phyloP scores from a whole-genome alignment of 1,140 invertebrate species.

The Holcopasites calliopsidis region DNA sequence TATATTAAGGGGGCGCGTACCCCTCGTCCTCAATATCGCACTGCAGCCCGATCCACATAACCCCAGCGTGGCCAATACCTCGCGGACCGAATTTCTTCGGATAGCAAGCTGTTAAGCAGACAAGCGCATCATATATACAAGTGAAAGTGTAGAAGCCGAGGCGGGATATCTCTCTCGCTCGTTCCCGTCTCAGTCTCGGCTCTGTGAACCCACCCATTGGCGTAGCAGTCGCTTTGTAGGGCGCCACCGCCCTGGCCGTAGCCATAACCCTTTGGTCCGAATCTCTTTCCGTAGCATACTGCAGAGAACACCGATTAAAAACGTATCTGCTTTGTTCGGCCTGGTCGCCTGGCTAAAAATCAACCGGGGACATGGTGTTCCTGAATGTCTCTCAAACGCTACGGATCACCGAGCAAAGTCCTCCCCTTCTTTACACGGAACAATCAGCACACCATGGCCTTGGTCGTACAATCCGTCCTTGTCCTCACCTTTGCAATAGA shows the following conservation, averaged over 20 bases:
- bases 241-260: constrained; percentile 95
- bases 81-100: constrained; percentile 90
- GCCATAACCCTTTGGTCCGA: constrained; percentile 96
- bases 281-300: constrained; percentile 97
- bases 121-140: constrained; percentile 77
- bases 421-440: not conserved
- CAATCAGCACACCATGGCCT: constrained; percentile 7
- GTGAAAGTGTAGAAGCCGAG: constrained; percentile 73
- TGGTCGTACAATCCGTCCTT: not conserved
- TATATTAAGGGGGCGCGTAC: constrained; percentile 73
- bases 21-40: constrained; percentile 81
- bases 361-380: not conserved
- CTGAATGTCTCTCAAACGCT: not conserved
- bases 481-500: constrained; percentile 97
- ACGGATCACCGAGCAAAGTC: too few relatives aligned
- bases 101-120: constrained; percentile 83
- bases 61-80: constrained; percentile 89
- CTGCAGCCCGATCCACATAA: constrained; percentile 82
- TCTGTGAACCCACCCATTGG: constrained; percentile 84
- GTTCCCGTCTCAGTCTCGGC: constrained; percentile 64
- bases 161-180: constrained; percentile 65
- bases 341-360: constrained; percentile 10
- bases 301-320: constrained; percentile 77
- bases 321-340: constrained; percentile 50
- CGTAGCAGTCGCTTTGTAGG: constrained; percentile 90